Evolutionary conservation across 2,888 invertebrate species (phyloP).

Genomic region (Drosophila mimica): DNA sequence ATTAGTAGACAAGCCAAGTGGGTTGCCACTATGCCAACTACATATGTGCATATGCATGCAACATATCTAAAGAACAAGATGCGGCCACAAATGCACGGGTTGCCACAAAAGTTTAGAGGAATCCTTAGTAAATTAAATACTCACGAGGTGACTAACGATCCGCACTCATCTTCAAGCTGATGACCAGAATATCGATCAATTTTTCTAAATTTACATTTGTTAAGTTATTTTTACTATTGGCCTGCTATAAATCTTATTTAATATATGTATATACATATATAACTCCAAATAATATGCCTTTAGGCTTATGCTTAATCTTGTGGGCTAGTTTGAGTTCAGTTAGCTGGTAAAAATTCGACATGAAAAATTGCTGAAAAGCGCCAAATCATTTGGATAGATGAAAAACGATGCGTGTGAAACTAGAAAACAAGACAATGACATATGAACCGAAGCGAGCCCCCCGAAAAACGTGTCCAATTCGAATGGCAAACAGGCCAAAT

Average conservation of each 20-base stretch:
- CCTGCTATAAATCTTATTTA: background rate
- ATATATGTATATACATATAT: background rate
- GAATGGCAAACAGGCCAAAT: constrained; percentile 50
- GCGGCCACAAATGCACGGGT: constrained; percentile 22
- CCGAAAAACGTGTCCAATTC: constrained; percentile 58
- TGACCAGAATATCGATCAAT: background rate
- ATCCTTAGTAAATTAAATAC: background rate
- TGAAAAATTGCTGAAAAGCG: constrained; percentile 49
- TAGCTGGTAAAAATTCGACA: too few species aligned
- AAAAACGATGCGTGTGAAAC: constrained; percentile 47
- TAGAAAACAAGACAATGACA: constrained; percentile 61
- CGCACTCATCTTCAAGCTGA: background rate
- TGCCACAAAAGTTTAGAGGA: background rate
- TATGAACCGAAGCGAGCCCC: constrained; percentile 45
- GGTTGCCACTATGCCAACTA: constrained; percentile 67
- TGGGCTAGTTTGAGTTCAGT: background rate
- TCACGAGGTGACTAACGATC: too few species aligned
- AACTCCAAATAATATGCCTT: background rate
- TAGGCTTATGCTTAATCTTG: background rate
- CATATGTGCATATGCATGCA: constrained; percentile 35
- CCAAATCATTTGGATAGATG: constrained; percentile 63
- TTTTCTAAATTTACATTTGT: background rate
- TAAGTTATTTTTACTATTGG: background rate
- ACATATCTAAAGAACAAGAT: constrained; percentile 47
- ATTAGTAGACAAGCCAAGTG: constrained; percentile 81